These are phyloP conservation scores for Morus bassanus DNA, from an alignment of 2,797 vertebrate genomes.

Conservation along the genomic window DNA sequence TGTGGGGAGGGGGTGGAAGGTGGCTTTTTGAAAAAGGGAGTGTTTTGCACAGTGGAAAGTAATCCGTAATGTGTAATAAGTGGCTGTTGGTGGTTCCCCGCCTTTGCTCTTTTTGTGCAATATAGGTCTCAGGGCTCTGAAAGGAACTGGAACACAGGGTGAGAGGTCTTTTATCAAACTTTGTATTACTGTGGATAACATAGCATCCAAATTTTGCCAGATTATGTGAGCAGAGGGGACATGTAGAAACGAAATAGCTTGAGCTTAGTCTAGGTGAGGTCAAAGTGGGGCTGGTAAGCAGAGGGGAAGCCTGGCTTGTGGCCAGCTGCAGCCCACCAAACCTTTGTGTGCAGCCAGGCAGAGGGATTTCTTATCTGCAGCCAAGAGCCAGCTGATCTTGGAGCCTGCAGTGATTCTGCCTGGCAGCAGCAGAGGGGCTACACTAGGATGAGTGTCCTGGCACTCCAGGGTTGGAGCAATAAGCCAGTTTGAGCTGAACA, in stretches of 20 bases:
- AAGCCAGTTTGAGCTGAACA: not conserved
- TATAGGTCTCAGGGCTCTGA: conserved; percentile 24
- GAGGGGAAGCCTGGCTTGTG: not conserved
- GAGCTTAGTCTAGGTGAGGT: not conserved
- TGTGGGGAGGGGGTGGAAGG: not conserved
- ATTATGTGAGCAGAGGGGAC: not conserved
- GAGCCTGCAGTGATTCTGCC: not conserved
- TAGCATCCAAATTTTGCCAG: not conserved
- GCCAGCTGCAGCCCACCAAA: not conserved
- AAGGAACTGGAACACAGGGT: conserved; percentile 47
- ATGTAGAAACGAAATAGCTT: not conserved
- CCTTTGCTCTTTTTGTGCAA: conserved; percentile 43
- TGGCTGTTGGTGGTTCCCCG: conserved; percentile 43
- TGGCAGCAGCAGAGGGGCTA: not conserved
- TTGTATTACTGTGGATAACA: not conserved
- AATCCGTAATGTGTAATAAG: conserved; percentile 27
- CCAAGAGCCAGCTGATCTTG: not conserved
- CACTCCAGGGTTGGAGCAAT: not conserved
- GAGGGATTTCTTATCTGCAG: not conserved
- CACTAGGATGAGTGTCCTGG: not conserved
- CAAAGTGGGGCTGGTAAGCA: not conserved
- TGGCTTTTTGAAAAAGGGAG: conserved; percentile 15
- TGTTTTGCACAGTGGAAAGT: conserved; percentile 46
- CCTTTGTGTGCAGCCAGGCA: not conserved
- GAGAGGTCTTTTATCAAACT: conserved; percentile 38